Base-by-base conservation (phyloP, 92 coral and sea anemone genomes). In the Porites divaricata region DNA sequence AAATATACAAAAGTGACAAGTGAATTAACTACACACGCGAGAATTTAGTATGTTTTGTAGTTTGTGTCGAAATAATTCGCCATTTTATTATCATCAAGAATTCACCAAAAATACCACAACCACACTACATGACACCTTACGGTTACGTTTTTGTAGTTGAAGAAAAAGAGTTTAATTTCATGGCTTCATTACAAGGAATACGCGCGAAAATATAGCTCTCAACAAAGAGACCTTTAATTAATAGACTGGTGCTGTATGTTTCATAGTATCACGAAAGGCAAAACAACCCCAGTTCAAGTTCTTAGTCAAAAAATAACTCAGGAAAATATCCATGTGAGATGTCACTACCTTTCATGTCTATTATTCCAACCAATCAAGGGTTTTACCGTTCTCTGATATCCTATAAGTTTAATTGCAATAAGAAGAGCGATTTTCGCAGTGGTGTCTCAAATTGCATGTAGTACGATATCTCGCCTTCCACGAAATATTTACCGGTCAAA, bases 401-500 rank as follows among this genome's bases (percentile, higher is more conserved):
- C 49, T 24, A 20, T 80, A 80, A 53, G 54, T 68, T 80, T 52
- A 67, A 80, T 68, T 16, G 45, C 45, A 67, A 20, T 8, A 57
- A 51, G 22, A 19, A 54, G 35, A n/a, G 72, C 51, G 51, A 56
- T 63, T 19, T 51, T 78, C 59, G 45, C 4, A 20, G 26, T 20
- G 4, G 52, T 13, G 52, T 20, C 56, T 79, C 22, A 50, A 67
- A 15, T 66, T 66, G 24, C 24, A 6, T 64, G 16, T 7, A 3
- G 7, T 6, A 41, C 35, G 25, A 24, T 16, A 48, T 72, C 24
- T 49, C 1, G 19, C 22, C 45, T 45, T 63, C n/a, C 72, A 66
- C 48, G 23, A 65, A 57, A 57, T 75, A 75, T 75, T 75, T 75
- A 64, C 64, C 65, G 57, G 65, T 23, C 49, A 75, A 54, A 75